Base-by-base conservation (phyloP, 2,888 invertebrate species). In the Beris morrisii region DNA sequence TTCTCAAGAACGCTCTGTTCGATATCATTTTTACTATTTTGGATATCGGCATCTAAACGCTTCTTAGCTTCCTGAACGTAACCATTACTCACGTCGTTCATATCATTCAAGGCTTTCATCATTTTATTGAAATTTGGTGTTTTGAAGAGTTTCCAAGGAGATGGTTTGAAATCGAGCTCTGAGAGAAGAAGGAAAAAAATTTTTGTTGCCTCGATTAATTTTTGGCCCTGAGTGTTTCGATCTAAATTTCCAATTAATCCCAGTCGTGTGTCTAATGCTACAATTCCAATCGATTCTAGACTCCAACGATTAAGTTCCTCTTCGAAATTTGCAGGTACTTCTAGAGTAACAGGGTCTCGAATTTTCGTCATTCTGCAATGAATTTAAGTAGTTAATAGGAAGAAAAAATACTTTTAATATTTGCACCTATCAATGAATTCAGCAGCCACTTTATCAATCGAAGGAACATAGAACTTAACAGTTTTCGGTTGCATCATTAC, bases 401-500 rank as follows among this genome's bases (percentile, higher is more conserved):
- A 15, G 0, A 50, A n/a, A 50, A 50, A 3, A 44, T 44, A 44
- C 11, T 2, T 44, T 9, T n/a, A 12, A 44, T n/a, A 56, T 30
- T 38, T 22, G 22, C 12, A 56, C 55, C 55, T 15, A 7, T 5
- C 43, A 56, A 56, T 15, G 38, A 56, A 56, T 7, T 56, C 55
- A 13, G 32, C 13, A 13, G 28, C 1, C 12, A 28, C 31, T 44
- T 48, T 46, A 66, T 83, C 81, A 63, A 86, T 78, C 9, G 78
- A 81, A 2, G 82, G 79, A 4, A 83, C 73, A 70, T 86, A 86
- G 1, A 83, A 74, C 73, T 83, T 84, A 1, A 84, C 81, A 68
- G 83, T 77, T 70, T 86, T 85, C 0, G 88, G 86, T 72, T 87
- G 84, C 76, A 90, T 78, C 76, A 90, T 79, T 38, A 87, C 83